phyloP scores from a whole-genome alignment of 1,140 invertebrate genomes.

The Conus ventricosus region DNA sequence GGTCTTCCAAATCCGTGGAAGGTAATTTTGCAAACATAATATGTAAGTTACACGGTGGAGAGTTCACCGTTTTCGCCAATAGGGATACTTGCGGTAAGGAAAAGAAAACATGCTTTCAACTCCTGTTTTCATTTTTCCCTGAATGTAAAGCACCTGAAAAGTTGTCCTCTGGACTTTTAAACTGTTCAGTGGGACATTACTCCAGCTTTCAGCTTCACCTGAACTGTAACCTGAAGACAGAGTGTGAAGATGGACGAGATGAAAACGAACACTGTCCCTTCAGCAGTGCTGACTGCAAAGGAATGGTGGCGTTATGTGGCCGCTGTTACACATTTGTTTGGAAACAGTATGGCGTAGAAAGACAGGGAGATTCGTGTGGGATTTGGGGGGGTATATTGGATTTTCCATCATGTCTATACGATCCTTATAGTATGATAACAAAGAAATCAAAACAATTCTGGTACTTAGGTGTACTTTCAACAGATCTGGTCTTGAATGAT shows the following conservation, averaged over 20 bases:
- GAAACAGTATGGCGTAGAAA: neutral
- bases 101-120: neutral
- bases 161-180: neutral
- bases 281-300: neutral
- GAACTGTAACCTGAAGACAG: neutral
- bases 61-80: too few relatives aligned
- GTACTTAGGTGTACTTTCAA: neutral
- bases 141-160: neutral
- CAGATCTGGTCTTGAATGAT: neutral
- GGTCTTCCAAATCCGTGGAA: too few relatives aligned
- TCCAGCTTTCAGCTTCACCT: neutral
- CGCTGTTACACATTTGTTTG: neutral
- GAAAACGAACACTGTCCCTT: neutral
- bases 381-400: neutral
- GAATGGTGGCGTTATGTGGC: neutral
- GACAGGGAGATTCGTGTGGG: neutral
- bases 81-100: neutral
- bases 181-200: neutral
- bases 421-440: neutral
- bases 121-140: neutral
- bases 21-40: too few relatives aligned
- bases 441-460: neutral
- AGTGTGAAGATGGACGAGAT: constrained; percentile 6
- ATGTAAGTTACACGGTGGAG: too few relatives aligned
- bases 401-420: neutral